Base-by-base conservation (phyloP, 1,140 invertebrate species). In the Limonius californicus region DNA sequence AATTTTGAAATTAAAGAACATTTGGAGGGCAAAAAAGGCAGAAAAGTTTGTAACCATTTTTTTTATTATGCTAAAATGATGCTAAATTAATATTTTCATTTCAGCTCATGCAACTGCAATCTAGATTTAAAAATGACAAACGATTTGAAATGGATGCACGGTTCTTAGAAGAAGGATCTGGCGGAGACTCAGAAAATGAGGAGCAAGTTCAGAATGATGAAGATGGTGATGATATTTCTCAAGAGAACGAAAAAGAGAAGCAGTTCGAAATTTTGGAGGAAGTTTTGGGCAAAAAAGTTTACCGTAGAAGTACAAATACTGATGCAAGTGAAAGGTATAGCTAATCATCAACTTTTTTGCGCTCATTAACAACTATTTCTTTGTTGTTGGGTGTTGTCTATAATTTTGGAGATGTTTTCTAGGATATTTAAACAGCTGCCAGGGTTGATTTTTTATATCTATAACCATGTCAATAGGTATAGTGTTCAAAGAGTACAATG, bases 121-220 rank as follows among this genome's bases (percentile, higher is more conserved):
- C 80, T 54, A 78, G 73, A 65, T 81, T 79, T 67, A 82, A 83
- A 71, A 81, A 81, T 72, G 85, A 86, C 70, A 79, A 81, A 72
- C 74, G 84, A 69, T 86, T 86, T 73, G 74, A 69, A 27, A 71
- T 86, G 67, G 82, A 85, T 73, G 72, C 82, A 69, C 78, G 82
- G 62, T 85, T 86, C 70, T 67, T 81, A 53, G 81, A 84, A 58
- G 72, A 81, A 39, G n/a, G n/a, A n/a, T n/a, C n/a, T n/a, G n/a
- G n/a, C n/a, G n/a, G n/a, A n/a, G n/a, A n/a, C n/a, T 39, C n/a
- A 11, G 35, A 39, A n/a, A 14, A 39, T 12, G 35, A 39, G n/a
- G 23, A 27, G 9, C 23, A 27, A 9, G 3, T 27, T 4, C 23
- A 27, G 20, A 21, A 57, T 61, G 21, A 12, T 19, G 59, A 74